Base-by-base conservation (phyloP, 2,113 vertebrate species). In the Ceratotherium simum region DNA sequence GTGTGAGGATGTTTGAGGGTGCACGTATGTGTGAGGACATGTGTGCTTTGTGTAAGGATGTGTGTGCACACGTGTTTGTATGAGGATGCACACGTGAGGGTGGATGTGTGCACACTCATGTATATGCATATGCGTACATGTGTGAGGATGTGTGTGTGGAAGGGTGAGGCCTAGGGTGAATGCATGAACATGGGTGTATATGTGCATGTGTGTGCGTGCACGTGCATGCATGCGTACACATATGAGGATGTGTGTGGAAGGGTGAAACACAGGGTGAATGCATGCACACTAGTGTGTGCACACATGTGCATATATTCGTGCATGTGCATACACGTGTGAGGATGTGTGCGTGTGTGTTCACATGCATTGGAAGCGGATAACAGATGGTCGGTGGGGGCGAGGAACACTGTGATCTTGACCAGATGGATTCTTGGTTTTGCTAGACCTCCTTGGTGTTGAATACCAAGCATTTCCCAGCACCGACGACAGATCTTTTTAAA, bases 381-480 rank as follows among this genome's bases (percentile, higher is more conserved):
- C 8, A 6, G 81, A 36, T 12, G 58, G 67, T 20, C 1, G 0
- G 23, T 3, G 13, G 54, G 46, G 72, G 46, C 1, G 1, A 1
- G 39, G 83, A 51, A 72, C 27, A 0, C 56, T 16, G 20, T 67
- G 72, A 36, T 62, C 76, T 27, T 0, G 0, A 51, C 27, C 75
- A 86, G 56, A 46, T 39, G 70, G 21, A 20, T 11, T 67, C 60
- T 88, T 42, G 33, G 79, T 85, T 42, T n/a, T 60, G 48, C 23
- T n/a, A 85, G 54, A 69, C 84, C 75, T 94, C 29, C 60, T 67
- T 21, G 36, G 78, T 60, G 31, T 81, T 23, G 46, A 33, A 83
- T 62, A 87, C 65, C 80, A 85, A 89, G 23, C 27, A 23, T 73
- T 96, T 89, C 95, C 78, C 83, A 70, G 89, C 29, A 64, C 48